Conservation (phyloP, 2,888 invertebrate species). For the Chirona hameri region DNA sequence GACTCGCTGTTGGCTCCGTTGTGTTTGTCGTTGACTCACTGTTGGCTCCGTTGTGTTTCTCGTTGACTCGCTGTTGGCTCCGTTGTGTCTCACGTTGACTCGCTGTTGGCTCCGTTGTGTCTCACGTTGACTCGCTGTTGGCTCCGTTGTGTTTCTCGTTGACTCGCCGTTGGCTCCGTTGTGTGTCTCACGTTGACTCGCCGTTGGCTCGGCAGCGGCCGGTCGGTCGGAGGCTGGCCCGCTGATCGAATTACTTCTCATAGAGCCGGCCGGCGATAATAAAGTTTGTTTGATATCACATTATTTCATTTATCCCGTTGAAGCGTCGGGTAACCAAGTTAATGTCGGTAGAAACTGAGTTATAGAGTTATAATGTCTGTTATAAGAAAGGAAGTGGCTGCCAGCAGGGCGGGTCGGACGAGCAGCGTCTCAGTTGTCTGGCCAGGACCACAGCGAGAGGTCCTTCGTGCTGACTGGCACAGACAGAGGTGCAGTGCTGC, state of each 20-base stretch:
- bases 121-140: too few relatives aligned
- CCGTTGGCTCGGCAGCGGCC: too few relatives aligned
- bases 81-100: too few relatives aligned
- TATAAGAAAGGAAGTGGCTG: constrained; percentile 41
- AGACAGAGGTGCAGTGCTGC: too few relatives aligned
- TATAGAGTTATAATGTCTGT: constrained; percentile 42
- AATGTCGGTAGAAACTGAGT: constrained; percentile 42
- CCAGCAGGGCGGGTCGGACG: constrained; percentile 24
- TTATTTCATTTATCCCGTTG: constrained; percentile 36
- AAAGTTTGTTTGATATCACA: constrained; percentile 28
- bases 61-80: too few relatives aligned
- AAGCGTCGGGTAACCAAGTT: constrained; percentile 51
- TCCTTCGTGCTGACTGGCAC: neutral
- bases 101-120: too few relatives aligned
- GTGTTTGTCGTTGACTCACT: too few relatives aligned
- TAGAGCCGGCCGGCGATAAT: constrained; percentile 9
- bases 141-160: too few relatives aligned
- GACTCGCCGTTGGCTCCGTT: too few relatives aligned
- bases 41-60: too few relatives aligned
- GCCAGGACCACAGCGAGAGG: neutral
- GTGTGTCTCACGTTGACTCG: too few relatives aligned
- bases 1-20: too few relatives aligned
- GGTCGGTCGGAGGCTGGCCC: constrained; percentile 44
- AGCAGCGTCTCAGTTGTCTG: neutral
- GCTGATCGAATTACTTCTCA: constrained; percentile 29